A percentile compares a stretch with the other conserved stretches of the same genome.
Conservation (phyloP, 2,797 vertebrate genomes). For the Galagoides demidoff region DNA sequence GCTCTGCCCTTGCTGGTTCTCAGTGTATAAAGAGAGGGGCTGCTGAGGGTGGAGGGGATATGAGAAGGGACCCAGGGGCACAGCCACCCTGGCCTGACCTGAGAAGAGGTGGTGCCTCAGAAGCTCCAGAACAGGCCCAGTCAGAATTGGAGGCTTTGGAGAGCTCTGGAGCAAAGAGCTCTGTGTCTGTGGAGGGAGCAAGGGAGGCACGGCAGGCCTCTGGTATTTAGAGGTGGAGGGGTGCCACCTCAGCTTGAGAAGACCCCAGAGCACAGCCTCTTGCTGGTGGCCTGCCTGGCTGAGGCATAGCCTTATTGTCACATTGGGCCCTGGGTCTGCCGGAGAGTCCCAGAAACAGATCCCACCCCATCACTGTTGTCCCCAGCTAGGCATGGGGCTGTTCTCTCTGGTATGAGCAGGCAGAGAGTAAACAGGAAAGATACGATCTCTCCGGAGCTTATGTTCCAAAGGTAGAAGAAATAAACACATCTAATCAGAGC, state of each 20-base stretch:
- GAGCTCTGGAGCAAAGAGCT: not conserved
- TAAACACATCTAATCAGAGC: not conserved
- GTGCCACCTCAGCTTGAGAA: not conserved
- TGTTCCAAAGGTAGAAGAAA: not conserved
- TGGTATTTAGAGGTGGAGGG: not conserved
- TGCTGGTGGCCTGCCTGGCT: rapidly evolving
- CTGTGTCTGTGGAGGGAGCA: not conserved
- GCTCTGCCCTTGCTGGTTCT: not conserved
- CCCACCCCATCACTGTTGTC: not conserved
- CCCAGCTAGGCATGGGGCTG: not conserved
- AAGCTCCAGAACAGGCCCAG: not conserved
- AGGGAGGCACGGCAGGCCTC: not conserved
- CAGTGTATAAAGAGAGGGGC: not conserved
- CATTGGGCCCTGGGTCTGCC: not conserved
- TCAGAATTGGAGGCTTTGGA: not conserved
- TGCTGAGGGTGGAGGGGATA: too few species aligned
- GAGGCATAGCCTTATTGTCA: rapidly evolving
- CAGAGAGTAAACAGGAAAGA: not conserved
- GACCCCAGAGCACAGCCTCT: not conserved
- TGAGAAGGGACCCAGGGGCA: not conserved
- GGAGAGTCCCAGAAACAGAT: not conserved
- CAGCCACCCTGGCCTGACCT: too few species aligned
- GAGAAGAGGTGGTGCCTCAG: not conserved
- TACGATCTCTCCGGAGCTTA: not conserved
- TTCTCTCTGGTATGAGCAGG: not conserved